A percentile compares a stretch with the other conserved stretches of the same genome.
phyloP scores from a whole-genome alignment of 2,113 vertebrate species.

The Orthonyx spaldingii region DNA sequence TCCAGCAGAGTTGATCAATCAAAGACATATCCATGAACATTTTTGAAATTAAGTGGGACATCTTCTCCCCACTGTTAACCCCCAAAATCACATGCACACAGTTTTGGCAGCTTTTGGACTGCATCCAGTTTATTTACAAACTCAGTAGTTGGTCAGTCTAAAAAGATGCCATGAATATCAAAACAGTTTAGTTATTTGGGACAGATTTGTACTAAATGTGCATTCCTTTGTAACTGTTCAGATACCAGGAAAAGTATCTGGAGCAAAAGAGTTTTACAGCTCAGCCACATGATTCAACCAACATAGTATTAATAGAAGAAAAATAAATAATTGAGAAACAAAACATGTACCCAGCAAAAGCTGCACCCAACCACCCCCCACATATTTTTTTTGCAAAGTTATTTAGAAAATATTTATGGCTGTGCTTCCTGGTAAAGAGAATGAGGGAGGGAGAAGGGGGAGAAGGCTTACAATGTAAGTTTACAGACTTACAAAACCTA shows the following conservation, averaged over 20 bases:
- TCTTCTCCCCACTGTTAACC: background rate
- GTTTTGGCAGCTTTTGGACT: background rate
- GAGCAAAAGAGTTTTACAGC: background rate
- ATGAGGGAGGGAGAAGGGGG: fast-evolving
- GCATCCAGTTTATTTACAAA: background rate
- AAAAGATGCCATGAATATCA: background rate
- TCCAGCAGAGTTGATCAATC: background rate
- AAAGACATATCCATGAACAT: background rate
- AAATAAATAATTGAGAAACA: background rate
- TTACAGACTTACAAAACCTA: background rate
- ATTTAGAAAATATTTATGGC: background rate
- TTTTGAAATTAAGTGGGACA: background rate
- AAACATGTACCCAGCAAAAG: background rate
- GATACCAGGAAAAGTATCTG: background rate
- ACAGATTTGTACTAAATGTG: background rate
- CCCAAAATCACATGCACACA: background rate
- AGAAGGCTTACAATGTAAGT: background rate
- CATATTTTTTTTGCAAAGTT: background rate
- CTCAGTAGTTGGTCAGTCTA: background rate
- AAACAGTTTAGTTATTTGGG: background rate
- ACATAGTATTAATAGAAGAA: background rate
- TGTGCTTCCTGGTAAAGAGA: background rate
- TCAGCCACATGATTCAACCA: background rate
- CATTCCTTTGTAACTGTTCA: background rate
- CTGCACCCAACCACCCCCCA: background rate